These are phyloP conservation scores for Sebastes trivittatus DNA, from an alignment of 2,797 vertebrate genomes.

Conservation along the genomic window DNA sequence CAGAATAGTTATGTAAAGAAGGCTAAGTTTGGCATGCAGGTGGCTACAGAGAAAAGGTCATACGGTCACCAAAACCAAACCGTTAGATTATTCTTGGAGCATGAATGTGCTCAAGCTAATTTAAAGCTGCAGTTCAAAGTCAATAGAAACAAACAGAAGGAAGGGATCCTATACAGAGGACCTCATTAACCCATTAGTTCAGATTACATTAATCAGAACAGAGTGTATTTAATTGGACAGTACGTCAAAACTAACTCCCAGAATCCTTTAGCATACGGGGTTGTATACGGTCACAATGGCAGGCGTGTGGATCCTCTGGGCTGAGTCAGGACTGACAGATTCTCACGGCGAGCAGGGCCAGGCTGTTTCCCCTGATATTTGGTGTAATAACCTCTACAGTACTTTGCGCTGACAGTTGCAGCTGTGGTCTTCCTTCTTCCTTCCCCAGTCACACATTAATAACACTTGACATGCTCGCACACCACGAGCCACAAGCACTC, in stretches of 20 bases:
- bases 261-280: background rate
- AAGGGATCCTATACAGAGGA: background rate
- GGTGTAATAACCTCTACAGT: slow-evolving; percentile 34
- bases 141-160: background rate
- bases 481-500: background rate
- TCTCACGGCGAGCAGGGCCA: slow-evolving; percentile 13
- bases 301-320: background rate
- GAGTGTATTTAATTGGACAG: background rate
- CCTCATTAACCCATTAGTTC: background rate
- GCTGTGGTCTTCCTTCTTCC: slow-evolving; percentile 42
- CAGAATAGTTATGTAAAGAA: background rate
- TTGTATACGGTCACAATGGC: background rate
- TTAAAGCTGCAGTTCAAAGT: background rate
- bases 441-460: slow-evolving; percentile 44
- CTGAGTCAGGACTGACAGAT: slow-evolving; percentile 23
- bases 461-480: slow-evolving; percentile 44
- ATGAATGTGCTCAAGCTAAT: background rate
- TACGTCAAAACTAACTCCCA: background rate
- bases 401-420: slow-evolving; percentile 41
- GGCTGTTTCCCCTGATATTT: slow-evolving; percentile 40
- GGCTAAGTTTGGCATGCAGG: background rate
- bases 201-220: background rate
- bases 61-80: background rate
- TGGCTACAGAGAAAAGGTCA: background rate
- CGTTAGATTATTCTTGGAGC: background rate